Percentiles rank a stretch among this genome's conserved stretches.
Evolutionary conservation across 1,140 invertebrate genomes (phyloP).

Genomic region (Adelges cooleyi): DNA sequence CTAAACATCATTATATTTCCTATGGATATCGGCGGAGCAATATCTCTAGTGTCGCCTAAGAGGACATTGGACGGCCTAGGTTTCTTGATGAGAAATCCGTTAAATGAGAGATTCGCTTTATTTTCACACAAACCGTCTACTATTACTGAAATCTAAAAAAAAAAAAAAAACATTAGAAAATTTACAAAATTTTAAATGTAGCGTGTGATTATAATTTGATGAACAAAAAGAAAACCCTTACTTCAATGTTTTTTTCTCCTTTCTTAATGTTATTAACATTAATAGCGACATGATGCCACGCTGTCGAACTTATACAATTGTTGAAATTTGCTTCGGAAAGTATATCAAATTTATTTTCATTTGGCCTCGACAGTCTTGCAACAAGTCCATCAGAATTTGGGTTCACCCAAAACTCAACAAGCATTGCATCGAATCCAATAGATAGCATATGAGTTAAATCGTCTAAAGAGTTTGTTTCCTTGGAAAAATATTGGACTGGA

Average conservation of each 20-base stretch:
- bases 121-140: conserved; percentile 44
- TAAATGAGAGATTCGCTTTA: conserved; percentile 40
- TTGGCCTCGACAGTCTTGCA: conserved; percentile 44
- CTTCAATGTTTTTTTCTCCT: conserved; percentile 39
- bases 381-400: conserved; percentile 30
- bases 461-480: conserved; percentile 20
- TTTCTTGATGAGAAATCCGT: conserved; percentile 42
- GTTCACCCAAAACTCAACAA: conserved; percentile 34
- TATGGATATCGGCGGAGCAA: conserved; percentile 41
- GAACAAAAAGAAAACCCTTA: not conserved
- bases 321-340: conserved; percentile 44
- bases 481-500: conserved; percentile 1
- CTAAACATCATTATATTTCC: conserved; percentile 45
- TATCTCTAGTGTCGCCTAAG: conserved; percentile 39
- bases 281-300: conserved; percentile 50
- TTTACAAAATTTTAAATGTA: too few relatives aligned
- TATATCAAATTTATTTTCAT: conserved; percentile 43
- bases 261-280: conserved; percentile 48
- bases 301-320: conserved; percentile 40
- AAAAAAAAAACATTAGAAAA: not conserved
- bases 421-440: conserved; percentile 44
- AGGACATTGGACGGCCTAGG: conserved; percentile 42
- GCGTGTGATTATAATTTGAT: too few relatives aligned
- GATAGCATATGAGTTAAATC: conserved; percentile 43
- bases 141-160: conserved; percentile 42